Base-by-base conservation (phyloP, 2,888 invertebrate genomes). In the Erebia aethiops region DNA sequence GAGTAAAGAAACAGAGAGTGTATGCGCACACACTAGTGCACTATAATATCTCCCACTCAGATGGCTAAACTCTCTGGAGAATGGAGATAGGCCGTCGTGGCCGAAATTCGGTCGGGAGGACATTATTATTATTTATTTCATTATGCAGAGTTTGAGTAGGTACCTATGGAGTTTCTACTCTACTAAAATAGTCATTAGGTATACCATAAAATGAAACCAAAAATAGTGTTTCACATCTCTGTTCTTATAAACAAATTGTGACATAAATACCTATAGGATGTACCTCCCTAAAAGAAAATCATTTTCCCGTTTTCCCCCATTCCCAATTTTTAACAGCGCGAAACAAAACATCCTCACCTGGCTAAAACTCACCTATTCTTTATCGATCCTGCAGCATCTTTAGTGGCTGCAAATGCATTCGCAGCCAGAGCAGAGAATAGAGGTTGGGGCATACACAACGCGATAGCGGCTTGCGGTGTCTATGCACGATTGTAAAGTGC, bases 331-430 rank as follows among this genome's bases (percentile, higher is more conserved):
- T 49, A 21, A n/a, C 5, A 14, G 58, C 58, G 49, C 21, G 49
- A 51, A 49, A 67, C 67, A 67, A 67, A 67, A 35, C 56, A 65
- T 46, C 67, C 49, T 49, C 16, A 54, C 54, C 54, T 16, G 3
- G 3, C 11, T 46, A 46, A 13, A 46, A 11, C 46, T 46, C 13
- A 54, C 18, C 54, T 67, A 67, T 67, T 49, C 62, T 14, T 49
- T 35, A 67, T 67, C 67, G 67, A 67, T 67, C 51, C 14, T 18
- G 35, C 51, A 58, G 58, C 58, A 61, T 26, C 51, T 18, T 9
- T 11, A 11, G 60, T 16, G 67, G 41, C n/a, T 58, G 58, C 61
- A 61, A 67, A 61, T 67, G 67, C 67, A 60, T 60, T 49, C 43
- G 58, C 43, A 52, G 67, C 60, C n/a, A 1, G 49, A 10, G 14